Conservation (phyloP, 2,797 vertebrate genomes). For the Paedocypris micromegethes region DNA sequence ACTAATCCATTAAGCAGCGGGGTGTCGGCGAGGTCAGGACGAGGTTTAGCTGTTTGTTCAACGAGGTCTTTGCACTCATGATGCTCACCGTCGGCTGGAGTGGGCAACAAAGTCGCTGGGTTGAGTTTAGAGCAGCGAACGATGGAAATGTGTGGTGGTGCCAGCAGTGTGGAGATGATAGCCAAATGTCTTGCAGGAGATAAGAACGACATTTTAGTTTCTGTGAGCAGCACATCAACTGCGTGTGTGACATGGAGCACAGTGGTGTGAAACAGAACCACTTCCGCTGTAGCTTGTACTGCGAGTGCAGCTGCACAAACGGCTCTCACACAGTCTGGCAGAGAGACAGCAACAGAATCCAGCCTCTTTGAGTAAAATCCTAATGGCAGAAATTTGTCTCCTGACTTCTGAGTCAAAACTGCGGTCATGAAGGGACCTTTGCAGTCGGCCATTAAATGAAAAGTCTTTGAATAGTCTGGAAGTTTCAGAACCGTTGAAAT, state of each 20-base stretch:
- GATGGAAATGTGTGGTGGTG: not conserved
- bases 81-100: not conserved
- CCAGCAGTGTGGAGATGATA: not conserved
- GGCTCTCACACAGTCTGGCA: not conserved
- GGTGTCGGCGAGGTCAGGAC: not conserved
- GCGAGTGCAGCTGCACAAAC: not conserved
- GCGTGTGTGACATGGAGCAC: not conserved
- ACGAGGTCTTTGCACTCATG: not conserved
- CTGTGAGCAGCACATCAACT: not conserved
- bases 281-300: not conserved
- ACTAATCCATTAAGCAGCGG: not conserved
- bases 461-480: not conserved
- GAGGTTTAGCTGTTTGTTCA: not conserved
- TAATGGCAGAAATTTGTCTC: not conserved
- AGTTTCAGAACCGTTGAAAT: not conserved
- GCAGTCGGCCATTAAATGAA: not conserved
- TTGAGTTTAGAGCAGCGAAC: not conserved
- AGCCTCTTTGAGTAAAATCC: not conserved
- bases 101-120: not conserved
- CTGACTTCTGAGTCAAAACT: not conserved
- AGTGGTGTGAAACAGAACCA: not conserved
- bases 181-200: not conserved
- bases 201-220: not conserved
- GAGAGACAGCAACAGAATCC: not conserved
- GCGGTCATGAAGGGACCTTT: not conserved